Conservation (phyloP, 2,888 invertebrate species). For the Melitaea athalia region DNA sequence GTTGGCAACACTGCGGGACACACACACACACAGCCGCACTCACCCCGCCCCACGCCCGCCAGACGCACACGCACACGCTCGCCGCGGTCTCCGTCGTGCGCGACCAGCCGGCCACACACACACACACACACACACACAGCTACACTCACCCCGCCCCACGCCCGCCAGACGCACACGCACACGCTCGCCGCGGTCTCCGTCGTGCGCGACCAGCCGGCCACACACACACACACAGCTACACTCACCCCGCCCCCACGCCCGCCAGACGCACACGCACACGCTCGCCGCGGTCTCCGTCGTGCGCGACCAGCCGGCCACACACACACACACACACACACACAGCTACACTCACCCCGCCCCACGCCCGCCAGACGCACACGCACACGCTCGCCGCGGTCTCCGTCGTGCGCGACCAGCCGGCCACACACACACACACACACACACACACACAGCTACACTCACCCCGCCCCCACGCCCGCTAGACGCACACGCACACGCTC, state of each 20-base stretch:
- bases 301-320: constrained; percentile 92
- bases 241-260: constrained; percentile 83
- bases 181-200: constrained; percentile 90
- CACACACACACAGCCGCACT: too few relatives aligned
- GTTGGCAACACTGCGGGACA: too few relatives aligned
- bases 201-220: constrained; percentile 92
- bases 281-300: constrained; percentile 92
- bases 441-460: too few relatives aligned
- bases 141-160: constrained; percentile 79
- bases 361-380: too few relatives aligned
- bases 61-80: constrained; percentile 89
- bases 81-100: constrained; percentile 92
- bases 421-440: too few relatives aligned
- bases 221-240: too few relatives aligned
- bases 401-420: too few relatives aligned
- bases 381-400: background rate
- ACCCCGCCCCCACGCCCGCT: too few relatives aligned
- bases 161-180: constrained; percentile 88
- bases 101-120: constrained; percentile 91
- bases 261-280: constrained; percentile 86
- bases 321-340: too few relatives aligned
- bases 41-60: constrained; percentile 84
- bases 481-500: too few relatives aligned
- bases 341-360: too few relatives aligned
- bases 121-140: too few relatives aligned